Conservation (phyloP, 1,140 invertebrate genomes). For the Ptiloglossa arizonensis region DNA sequence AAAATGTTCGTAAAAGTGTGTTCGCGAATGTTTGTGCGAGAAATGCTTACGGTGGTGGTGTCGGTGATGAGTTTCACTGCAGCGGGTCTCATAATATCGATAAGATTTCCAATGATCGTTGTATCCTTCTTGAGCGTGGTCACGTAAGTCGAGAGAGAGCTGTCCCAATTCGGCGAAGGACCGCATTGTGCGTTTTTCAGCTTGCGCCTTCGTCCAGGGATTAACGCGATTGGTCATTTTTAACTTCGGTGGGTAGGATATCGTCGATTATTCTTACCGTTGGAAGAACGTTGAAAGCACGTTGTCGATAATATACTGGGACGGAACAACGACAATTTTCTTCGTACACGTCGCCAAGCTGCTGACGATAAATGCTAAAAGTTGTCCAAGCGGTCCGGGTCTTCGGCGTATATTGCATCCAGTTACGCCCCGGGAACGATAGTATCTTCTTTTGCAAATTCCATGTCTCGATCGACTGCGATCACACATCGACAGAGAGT, state of each 20-base stretch:
- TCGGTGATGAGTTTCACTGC: slow-evolving; percentile 74
- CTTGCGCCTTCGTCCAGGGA: slow-evolving; percentile 39
- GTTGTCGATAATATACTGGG: slow-evolving; percentile 65
- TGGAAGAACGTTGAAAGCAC: slow-evolving; percentile 63
- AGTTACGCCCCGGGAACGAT: slow-evolving; percentile 56
- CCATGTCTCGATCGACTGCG: slow-evolving; percentile 57
- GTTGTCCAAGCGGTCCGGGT: slow-evolving; percentile 68
- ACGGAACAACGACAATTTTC: slow-evolving; percentile 67
- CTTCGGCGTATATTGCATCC: slow-evolving; percentile 58
- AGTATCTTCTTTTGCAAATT: slow-evolving; percentile 68
- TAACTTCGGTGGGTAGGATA: not conserved
- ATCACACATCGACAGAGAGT: slow-evolving; percentile 61
- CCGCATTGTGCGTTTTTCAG: slow-evolving; percentile 65
- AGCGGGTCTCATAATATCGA: slow-evolving; percentile 68
- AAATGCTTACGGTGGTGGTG: slow-evolving; percentile 69
- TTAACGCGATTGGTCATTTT: not conserved
- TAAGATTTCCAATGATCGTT: slow-evolving; percentile 69
- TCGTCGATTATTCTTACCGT: slow-evolving; percentile 44
- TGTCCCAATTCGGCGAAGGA: slow-evolving; percentile 65
- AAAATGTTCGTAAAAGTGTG: no score
- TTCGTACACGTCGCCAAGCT: slow-evolving; percentile 68
- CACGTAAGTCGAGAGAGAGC: slow-evolving; percentile 57
- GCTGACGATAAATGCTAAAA: slow-evolving; percentile 67
- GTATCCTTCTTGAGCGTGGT: slow-evolving; percentile 62
- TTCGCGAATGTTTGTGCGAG: not conserved